Base-by-base conservation (phyloP, 2,113 vertebrate genomes). In the Trachemys scripta region DNA sequence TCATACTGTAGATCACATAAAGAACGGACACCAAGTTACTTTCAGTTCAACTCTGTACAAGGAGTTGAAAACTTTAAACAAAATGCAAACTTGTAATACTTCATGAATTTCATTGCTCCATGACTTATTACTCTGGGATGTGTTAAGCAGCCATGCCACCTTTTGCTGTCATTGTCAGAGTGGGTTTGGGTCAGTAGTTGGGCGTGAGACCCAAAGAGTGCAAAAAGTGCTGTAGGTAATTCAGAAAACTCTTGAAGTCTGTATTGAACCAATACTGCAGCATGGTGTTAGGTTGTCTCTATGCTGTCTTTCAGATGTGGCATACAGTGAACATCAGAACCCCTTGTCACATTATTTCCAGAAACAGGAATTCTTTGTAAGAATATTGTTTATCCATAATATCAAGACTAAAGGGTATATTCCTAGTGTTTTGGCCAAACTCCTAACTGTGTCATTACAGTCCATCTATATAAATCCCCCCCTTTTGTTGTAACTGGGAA, bases 401-500 rank as follows among this genome's bases (percentile, higher is more conserved):
- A 78, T 78, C 75, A 45, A 78, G 25, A 29, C 35, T 17, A 69
- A 69, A 1, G 5, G 72, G 5, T 84, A 25, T 59, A 88, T 76
- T 29, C 5, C 1, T 38, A n/a, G 1, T 78, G 62, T 75, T 22
- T 89, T 92, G 4, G 1, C 1, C 2, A 54, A 0, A 2, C 57
- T 94, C 91, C 38, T 88, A 24, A 81, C 0, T 79, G 11, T 93
- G 62, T 69, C 35, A 20, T n/a, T 81, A 27, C 45, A 47, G 42
- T 20, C 54, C 2, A 5, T 31, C 54, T 5, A 88, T 91, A 72
- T 22, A 72, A 72, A 38, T 22, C n/a, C 9, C n/a, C 35, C 17
- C 17, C 35, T 22, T 2, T 38, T 59, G 11, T 82, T 25, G 22
- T 47, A 25, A 78, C 5, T 27, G 45, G 5, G 45, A 31, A 62